These are phyloP conservation scores for Phyllostomus hastatus DNA, from an alignment of 2,113 vertebrate species.

Conservation along the genomic window DNA sequence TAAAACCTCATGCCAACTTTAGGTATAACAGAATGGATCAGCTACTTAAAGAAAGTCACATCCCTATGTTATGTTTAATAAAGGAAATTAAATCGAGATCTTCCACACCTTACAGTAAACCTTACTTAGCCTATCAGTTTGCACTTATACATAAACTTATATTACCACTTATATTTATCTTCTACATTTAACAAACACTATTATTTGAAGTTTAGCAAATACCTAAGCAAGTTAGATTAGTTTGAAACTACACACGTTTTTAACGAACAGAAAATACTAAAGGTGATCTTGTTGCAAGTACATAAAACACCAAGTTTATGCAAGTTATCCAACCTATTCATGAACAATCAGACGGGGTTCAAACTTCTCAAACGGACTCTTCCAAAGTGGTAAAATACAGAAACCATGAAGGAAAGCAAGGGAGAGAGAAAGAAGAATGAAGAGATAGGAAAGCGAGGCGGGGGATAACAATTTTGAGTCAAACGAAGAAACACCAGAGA, in stretches of 20 bases:
- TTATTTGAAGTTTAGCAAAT: neutral
- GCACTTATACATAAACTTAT: neutral
- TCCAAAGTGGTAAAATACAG: neutral
- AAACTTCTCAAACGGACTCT: neutral
- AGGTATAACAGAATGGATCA: neutral
- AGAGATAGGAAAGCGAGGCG: neutral
- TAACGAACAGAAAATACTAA: neutral
- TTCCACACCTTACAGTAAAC: neutral
- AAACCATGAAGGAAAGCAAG: neutral
- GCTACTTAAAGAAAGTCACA: neutral
- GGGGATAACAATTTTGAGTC: fast-evolving
- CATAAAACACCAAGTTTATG: neutral
- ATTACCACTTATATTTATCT: neutral
- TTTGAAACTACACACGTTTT: neutral
- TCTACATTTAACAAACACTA: neutral
- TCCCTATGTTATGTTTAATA: neutral
- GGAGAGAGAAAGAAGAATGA: neutral
- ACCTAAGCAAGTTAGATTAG: neutral
- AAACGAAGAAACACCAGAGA: neutral
- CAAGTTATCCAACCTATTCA: neutral
- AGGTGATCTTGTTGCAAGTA: neutral
- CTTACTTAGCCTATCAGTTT: neutral
- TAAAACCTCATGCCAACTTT: neutral
- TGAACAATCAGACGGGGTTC: neutral
- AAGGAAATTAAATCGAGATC: neutral